Conservation (phyloP, 2,113 vertebrate species). For the Etia nguti region DNA sequence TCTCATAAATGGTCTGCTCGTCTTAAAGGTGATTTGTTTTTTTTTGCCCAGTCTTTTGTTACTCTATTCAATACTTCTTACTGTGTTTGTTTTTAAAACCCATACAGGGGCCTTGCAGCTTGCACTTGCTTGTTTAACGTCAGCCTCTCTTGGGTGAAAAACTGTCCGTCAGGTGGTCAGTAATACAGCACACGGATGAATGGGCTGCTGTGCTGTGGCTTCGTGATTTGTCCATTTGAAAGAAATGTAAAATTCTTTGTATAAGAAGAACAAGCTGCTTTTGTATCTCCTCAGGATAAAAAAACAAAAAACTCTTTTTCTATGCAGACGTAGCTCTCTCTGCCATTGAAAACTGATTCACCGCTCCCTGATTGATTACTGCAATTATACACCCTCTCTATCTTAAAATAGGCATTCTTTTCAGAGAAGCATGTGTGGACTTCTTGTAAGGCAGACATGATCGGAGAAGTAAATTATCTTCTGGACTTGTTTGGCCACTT, state of each 20-base stretch:
- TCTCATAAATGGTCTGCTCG: background rate
- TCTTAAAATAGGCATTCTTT: slow-evolving; percentile 34
- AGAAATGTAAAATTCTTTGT: background rate
- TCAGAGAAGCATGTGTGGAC: background rate
- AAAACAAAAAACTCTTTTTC: background rate
- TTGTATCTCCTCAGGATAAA: background rate
- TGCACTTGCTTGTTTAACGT: background rate
- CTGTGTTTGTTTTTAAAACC: background rate
- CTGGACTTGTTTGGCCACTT: background rate
- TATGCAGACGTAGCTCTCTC: background rate
- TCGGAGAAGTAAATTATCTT: slow-evolving; percentile 3
- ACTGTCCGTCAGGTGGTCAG: background rate
- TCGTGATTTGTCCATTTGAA: background rate
- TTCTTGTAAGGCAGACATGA: background rate
- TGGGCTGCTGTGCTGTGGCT: background rate
- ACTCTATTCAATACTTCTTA: background rate
- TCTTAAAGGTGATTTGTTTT: background rate
- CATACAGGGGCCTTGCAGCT: background rate
- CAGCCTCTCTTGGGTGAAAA: slow-evolving; percentile 8
- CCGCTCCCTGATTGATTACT: slow-evolving; percentile 34
- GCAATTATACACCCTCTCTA: slow-evolving; percentile 41
- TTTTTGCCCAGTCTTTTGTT: background rate
- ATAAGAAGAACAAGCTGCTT: background rate
- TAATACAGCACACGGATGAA: slow-evolving; percentile 16
- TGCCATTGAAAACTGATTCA: slow-evolving; percentile 31